These are phyloP conservation scores for Poeciliopsis infans DNA, from an alignment of 2,797 vertebrate species.

Conservation along the genomic window DNA sequence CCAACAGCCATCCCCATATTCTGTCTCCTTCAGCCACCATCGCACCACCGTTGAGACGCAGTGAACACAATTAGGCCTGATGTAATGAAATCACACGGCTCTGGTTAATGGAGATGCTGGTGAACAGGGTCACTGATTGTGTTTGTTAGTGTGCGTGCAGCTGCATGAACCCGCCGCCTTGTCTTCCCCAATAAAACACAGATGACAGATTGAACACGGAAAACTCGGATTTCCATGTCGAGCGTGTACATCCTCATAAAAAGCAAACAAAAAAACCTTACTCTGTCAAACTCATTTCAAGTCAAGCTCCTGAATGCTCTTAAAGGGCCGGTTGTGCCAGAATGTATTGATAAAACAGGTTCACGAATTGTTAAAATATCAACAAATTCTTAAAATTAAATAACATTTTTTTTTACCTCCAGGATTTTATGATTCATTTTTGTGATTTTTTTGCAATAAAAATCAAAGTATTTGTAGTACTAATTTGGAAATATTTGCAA, in stretches of 20 bases:
- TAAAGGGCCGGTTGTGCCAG: not conserved
- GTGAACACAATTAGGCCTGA: constrained; percentile 70
- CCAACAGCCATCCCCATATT: constrained; percentile 37
- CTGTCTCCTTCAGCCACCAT: constrained; percentile 49
- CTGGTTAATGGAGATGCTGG: constrained; percentile 75
- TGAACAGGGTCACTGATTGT: constrained; percentile 60
- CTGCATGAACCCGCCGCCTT: constrained; percentile 47
- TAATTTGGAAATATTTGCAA: too few relatives aligned
- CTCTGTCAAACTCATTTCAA: constrained; percentile 28
- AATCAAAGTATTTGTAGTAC: too few relatives aligned
- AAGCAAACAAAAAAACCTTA: constrained; percentile 5
- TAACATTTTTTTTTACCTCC: too few relatives aligned
- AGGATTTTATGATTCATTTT: too few relatives aligned
- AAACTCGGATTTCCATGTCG: constrained; percentile 10
- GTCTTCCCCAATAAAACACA: constrained; percentile 32
- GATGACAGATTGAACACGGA: constrained; percentile 18
- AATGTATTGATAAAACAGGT: too few relatives aligned
- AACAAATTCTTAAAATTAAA: too few relatives aligned
- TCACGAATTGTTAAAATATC: too few relatives aligned
- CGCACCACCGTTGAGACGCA: constrained; percentile 60
- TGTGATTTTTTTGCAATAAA: too few relatives aligned
- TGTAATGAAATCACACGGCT: constrained; percentile 79
- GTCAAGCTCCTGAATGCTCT: too few relatives aligned
- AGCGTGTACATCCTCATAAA: constrained; percentile 32
- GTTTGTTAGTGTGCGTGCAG: constrained; percentile 29